These are phyloP conservation scores for Pogoniulus pusillus DNA, from an alignment of 2,797 vertebrate species.

Conservation along the genomic window DNA sequence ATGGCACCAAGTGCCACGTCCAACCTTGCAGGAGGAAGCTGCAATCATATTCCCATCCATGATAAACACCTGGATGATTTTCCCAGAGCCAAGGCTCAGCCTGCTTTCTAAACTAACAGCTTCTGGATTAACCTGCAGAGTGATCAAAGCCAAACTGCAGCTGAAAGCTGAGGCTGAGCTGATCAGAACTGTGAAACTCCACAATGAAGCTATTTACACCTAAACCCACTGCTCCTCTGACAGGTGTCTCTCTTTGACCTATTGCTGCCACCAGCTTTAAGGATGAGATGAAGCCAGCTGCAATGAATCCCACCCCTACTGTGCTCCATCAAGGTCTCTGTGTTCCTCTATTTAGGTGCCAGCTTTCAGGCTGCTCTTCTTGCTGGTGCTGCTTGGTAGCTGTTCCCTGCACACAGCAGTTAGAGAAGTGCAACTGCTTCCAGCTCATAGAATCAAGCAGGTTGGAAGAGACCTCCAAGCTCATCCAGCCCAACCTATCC, in stretches of 20 bases:
- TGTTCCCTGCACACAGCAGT: background rate
- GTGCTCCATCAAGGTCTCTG: background rate
- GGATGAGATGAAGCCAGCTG: background rate
- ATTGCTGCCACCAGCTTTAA: background rate
- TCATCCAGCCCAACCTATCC: no score
- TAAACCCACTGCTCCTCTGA: background rate
- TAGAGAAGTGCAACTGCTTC: background rate
- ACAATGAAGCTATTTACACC: background rate
- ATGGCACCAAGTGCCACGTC: no score
- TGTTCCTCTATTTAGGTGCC: background rate
- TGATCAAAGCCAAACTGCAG: background rate
- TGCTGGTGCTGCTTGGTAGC: accelerated
- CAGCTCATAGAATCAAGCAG: no score
- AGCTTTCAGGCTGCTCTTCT: accelerated
- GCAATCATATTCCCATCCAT: background rate
- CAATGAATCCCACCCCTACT: background rate
- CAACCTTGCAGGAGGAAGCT: background rate
- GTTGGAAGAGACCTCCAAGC: no score
- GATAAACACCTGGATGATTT: background rate
- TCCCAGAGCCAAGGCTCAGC: background rate
- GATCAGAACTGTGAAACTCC: background rate
- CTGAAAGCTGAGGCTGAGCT: background rate
- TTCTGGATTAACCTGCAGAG: background rate
- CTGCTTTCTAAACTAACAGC: background rate
- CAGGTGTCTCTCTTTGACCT: background rate